Base-by-base conservation (phyloP, 2,888 invertebrate species). In the Patella ulyssiponensis region DNA sequence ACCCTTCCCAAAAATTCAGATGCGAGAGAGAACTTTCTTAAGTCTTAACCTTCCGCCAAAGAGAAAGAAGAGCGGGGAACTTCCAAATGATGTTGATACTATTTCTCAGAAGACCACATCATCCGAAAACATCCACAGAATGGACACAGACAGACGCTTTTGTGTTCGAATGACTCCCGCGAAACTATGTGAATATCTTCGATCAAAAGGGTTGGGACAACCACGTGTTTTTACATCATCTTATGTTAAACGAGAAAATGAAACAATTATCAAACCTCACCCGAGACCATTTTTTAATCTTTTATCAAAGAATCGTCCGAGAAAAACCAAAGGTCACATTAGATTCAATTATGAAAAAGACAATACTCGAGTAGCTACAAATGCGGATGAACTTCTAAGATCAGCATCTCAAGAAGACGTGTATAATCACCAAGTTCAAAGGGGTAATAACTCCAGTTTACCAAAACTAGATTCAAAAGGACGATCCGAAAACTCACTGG, bases 161-260 rank as follows among this genome's bases (percentile, higher is more conserved):
- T 23, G 12, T 14, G 20, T 23, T 64, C 20, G 64, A 64, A 64
- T 64, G 64, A 64, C 64, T 3, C 64, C 64, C 20, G 14, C 11
- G 23, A 64, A 23, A 64, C 14, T 64, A 9, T 64, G 64, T 23
- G 64, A 64, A 64, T 64, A 64, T 64, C 64, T 64, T 64, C 64
- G 23, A 64, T 64, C 64, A 1, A 64, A 64, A 64, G 64, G 64
- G 11, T 64, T 64, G 20, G 64, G 64, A 7, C 64, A 64, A 64
- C 64, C 64, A 15, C 64, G 23, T 20, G 23, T 64, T 20, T 64
- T 64, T 20, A 64, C 64, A 20, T 64, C 64, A 1, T 64, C 64
- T 23, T 64, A 64, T 14, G 23, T 64, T 20, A 64, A 64, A 23
- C 20, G 64, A 23, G 20, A 20, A 5, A 64, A 64, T 64, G 64